Percentiles rank a stretch among this genome's conserved stretches.
Evolutionary conservation across 2,888 invertebrate species (phyloP).

Genomic region (Teleogryllus oceanicus): DNA sequence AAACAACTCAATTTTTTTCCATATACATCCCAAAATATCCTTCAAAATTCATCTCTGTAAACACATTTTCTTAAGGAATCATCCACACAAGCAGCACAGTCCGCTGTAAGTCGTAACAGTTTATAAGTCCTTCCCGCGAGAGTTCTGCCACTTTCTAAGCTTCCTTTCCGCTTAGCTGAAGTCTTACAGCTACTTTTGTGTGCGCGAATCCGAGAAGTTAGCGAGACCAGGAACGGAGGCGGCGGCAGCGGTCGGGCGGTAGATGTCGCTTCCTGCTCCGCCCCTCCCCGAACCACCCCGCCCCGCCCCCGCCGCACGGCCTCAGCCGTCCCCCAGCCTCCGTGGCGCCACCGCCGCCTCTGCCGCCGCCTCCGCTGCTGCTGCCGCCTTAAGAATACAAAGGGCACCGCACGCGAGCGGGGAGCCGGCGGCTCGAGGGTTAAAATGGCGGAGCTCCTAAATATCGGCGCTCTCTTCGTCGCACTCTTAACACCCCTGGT

Average conservation of each 20-base stretch:
- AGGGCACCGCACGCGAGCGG: not conserved
- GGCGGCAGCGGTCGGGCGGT: not conserved
- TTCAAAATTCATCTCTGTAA: not conserved
- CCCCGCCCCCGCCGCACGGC: not conserved
- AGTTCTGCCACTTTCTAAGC: constrained; percentile 18
- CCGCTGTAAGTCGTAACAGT: not conserved
- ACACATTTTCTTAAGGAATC: not conserved
- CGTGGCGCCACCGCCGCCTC: not conserved
- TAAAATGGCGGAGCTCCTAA: constrained; percentile 18
- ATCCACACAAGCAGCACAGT: not conserved
- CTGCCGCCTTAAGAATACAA: constrained; percentile 18
- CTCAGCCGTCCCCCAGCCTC: not conserved
- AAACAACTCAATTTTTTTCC: no score
- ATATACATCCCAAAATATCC: no score
- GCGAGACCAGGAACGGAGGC: not conserved
- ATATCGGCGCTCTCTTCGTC: constrained; percentile 18
- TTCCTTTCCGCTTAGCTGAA: constrained; percentile 10
- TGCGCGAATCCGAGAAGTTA: constrained; percentile 18
- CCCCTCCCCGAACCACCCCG: not conserved
- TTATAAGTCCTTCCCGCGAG: constrained; percentile 7
- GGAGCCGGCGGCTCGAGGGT: not conserved
- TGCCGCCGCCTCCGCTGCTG: not conserved
- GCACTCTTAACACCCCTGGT: constrained; percentile 28
- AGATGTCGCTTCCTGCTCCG: not conserved
- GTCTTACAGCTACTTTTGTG: constrained; percentile 18